phyloP scores from a whole-genome alignment of 2,888 invertebrate species.

The Pristionchus mayeri region DNA sequence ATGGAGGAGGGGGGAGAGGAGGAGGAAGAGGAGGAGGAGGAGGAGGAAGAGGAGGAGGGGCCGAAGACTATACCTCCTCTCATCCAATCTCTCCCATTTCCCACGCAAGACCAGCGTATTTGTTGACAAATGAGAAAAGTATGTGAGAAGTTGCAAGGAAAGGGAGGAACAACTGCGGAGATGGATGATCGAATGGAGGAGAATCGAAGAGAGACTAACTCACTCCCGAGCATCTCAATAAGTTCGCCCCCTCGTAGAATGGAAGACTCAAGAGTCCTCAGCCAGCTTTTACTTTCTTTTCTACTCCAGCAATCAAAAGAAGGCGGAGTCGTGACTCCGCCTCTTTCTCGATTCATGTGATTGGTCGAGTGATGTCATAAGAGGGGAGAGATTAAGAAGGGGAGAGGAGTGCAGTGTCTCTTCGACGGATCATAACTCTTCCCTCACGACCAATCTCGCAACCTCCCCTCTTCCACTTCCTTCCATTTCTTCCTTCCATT shows the following conservation, averaged over 20 bases:
- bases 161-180: neutral
- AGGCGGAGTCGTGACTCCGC: constrained; percentile 26
- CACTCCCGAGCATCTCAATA: neutral
- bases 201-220: neutral
- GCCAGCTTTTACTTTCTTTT: neutral
- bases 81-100: neutral
- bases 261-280: constrained; percentile 20
- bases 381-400: neutral
- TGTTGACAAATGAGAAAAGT: neutral
- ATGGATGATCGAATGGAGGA: neutral
- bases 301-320: neutral
- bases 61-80: no score
- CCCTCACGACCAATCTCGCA: neutral
- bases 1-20: neutral
- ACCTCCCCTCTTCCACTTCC: neutral
- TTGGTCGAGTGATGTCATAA: constrained; percentile 6
- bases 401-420: neutral
- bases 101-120: neutral
- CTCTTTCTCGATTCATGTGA: neutral
- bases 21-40: no score
- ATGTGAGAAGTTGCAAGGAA: neutral
- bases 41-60: no score
- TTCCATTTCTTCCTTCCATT: no score
- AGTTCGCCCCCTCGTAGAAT: neutral
- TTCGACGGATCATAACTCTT: neutral